Evolutionary conservation across 2,797 vertebrate species (phyloP).

Genomic region (Crenuchus spilurus): DNA sequence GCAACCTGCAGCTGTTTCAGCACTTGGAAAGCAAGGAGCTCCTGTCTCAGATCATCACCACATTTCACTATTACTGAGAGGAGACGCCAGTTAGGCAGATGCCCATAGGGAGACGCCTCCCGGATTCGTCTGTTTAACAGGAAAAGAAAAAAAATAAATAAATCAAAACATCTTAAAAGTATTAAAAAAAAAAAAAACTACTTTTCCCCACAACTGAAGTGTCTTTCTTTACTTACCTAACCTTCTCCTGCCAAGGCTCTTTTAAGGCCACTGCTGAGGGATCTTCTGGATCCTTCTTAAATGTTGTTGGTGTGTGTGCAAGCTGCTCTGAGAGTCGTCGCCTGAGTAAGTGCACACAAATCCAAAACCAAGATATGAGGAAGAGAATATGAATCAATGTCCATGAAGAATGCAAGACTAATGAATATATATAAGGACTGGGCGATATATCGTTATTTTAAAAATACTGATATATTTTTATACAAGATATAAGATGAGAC

Average conservation of each 20-base stretch:
- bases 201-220: too few relatives aligned
- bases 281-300: constrained; percentile 91
- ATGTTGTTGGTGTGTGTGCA: constrained; percentile 92
- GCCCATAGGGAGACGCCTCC: constrained; percentile 92
- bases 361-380: background rate
- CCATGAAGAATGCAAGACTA: background rate
- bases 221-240: constrained; percentile 76
- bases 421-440: background rate
- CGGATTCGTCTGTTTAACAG: constrained; percentile 84
- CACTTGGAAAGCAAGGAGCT: constrained; percentile 93
- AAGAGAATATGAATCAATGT: background rate
- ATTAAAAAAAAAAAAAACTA: background rate
- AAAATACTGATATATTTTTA: too few relatives aligned
- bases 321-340: constrained; percentile 93
- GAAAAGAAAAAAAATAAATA: background rate
- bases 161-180: background rate
- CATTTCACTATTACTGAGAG: constrained; percentile 96
- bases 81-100: constrained; percentile 90
- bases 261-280: constrained; percentile 95
- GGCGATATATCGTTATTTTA: too few relatives aligned
- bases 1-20: constrained; percentile 91
- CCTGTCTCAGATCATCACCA: constrained; percentile 93
- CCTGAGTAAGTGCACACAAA: constrained; percentile 63
- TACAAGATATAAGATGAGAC: too few relatives aligned
- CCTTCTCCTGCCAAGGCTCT: constrained; percentile 97